A percentile compares a stretch with the other conserved stretches of the same genome.
These are phyloP conservation scores for Aphelinus certus DNA, from an alignment of 1,140 invertebrate species.

Conservation along the genomic window DNA sequence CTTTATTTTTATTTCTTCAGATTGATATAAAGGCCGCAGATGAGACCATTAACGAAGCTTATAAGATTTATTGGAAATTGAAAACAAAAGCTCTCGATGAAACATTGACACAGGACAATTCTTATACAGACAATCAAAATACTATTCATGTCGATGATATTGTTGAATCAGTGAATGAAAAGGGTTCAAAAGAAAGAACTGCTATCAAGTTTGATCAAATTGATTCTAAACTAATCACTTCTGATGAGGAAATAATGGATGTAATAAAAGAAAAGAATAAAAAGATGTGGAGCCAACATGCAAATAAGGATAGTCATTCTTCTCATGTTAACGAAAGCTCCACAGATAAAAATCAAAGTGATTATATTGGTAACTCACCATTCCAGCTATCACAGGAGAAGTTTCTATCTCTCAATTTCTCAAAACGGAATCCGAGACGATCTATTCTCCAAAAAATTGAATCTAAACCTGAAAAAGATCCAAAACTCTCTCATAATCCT, in stretches of 20 bases:
- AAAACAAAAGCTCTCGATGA: conserved; percentile 79
- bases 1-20: conserved; percentile 59
- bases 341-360: conserved; percentile 48
- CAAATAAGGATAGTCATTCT: conserved; percentile 57
- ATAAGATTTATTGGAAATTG: conserved; percentile 82
- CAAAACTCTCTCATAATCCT: conserved; percentile 13
- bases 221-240: too few relatives aligned
- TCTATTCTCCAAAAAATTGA: conserved; percentile 59
- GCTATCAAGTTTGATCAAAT: too few relatives aligned
- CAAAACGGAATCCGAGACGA: conserved; percentile 80
- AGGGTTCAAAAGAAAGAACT: too few relatives aligned
- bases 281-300: conserved; percentile 69
- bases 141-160: conserved; percentile 35
- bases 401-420: conserved; percentile 74
- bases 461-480: conserved; percentile 30
- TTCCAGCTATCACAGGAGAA: conserved; percentile 74
- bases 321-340: conserved; percentile 28
- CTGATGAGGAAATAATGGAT: background rate
- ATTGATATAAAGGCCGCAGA: conserved; percentile 82
- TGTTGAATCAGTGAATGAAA: background rate
- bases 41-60: conserved; percentile 75
- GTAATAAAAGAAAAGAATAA: conserved; percentile 43
- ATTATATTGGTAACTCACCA: conserved; percentile 58
- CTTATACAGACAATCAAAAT: conserved; percentile 49
- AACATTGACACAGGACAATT: conserved; percentile 68